Conservation (phyloP, 2,113 vertebrate species). For the Channa maculata region DNA sequence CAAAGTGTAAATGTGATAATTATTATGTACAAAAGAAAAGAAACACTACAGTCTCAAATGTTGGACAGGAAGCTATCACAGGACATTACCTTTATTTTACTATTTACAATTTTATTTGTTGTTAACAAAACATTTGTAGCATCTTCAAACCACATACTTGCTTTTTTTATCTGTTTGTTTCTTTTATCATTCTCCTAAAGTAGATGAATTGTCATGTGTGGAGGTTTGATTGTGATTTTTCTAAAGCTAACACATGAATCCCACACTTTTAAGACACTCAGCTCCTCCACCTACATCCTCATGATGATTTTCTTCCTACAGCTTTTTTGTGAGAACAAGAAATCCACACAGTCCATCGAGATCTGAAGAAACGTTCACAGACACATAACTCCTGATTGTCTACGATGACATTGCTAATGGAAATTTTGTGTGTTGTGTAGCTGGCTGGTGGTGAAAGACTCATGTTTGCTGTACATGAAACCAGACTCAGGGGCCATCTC, state of each 20-base stretch:
- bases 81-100: no score
- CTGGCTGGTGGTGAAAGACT: conserved; percentile 98
- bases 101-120: no score
- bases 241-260: conserved; percentile 56
- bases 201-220: conserved; percentile 60
- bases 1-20: conserved; percentile 17
- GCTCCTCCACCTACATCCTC: conserved; percentile 66
- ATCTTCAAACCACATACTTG: neutral
- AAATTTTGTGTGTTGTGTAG: conserved; percentile 74
- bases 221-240: conserved; percentile 53
- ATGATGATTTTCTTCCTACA: conserved; percentile 64
- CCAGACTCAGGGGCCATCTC: conserved; percentile 91
- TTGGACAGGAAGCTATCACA: conserved; percentile 27
- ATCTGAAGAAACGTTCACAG: neutral
- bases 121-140: no score
- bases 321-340: conserved; percentile 27
- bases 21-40: neutral
- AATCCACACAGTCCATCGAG: conserved; percentile 11
- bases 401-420: neutral
- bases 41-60: conserved; percentile 1
- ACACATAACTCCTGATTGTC: neutral
- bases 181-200: conserved; percentile 14
- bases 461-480: conserved; percentile 95
- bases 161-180: conserved; percentile 1
- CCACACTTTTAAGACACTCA: conserved; percentile 57